phyloP scores from a whole-genome alignment of 2,797 vertebrate species.

The Chiloscyllium punctatum region DNA sequence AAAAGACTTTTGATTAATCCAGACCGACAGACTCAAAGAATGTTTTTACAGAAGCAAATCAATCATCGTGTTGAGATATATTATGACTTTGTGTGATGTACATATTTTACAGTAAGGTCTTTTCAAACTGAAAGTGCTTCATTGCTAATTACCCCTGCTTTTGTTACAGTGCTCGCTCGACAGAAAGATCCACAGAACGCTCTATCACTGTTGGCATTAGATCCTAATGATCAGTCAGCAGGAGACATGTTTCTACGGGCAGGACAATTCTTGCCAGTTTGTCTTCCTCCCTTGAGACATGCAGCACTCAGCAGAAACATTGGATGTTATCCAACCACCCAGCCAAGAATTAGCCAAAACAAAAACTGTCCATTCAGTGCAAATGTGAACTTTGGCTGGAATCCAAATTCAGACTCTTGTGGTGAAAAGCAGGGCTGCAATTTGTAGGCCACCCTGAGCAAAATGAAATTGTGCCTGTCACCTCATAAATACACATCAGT shows the following conservation, averaged over 20 bases:
- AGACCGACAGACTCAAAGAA: not conserved
- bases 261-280: not conserved
- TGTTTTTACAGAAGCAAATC: not conserved
- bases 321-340: not conserved
- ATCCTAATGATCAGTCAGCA: not conserved
- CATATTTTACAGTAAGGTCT: not conserved
- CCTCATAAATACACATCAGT: not conserved
- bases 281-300: slow-evolving; percentile 17
- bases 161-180: too few species aligned
- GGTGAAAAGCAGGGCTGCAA: slow-evolving; percentile 17
- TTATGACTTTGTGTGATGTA: not conserved
- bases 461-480: not conserved
- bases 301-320: not conserved
- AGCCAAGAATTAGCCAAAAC: not conserved
- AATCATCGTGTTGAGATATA: not conserved
- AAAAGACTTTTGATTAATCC: not conserved
- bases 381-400: slow-evolving; percentile 29
- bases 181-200: not conserved
- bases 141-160: not conserved
- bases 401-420: slow-evolving; percentile 9
- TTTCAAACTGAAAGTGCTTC: not conserved
- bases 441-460: slow-evolving; percentile 5
- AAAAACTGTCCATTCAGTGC: slow-evolving; percentile 27
- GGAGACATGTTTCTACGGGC: not conserved
- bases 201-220: not conserved